Evolutionary conservation across 2,888 invertebrate species (phyloP), one percentile per base, ranked within the genome.

Genomic region (Zygaena filipendulae): DNA sequence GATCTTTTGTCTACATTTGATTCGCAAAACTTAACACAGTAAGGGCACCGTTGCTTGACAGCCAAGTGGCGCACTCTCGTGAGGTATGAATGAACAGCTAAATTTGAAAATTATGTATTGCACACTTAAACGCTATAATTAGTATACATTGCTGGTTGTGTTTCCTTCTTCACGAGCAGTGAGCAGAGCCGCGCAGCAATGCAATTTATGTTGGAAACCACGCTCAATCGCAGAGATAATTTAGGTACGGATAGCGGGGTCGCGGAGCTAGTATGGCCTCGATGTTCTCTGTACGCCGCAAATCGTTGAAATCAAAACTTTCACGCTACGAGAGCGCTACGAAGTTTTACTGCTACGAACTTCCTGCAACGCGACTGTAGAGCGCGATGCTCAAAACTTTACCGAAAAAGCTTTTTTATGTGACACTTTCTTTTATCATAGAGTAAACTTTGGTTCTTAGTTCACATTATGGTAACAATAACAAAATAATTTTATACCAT

Each of bases 251-350:
- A 51, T 54, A 43, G 53, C 61, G 58, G 69, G 74, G 70, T 62
- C 61, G 61, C 61, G 49, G 49, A 60, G 64, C 67, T 64, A 71
- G 64, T 55, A 56, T 68, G 70, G 69, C 64, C 68, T 70, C 66
- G 59, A 67, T 67, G 71, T 64, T 70, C 67, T 70, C 67, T 63
- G 61, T 66, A 62, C 59, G 57, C 74, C 70, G 63, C 72, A 77
- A 77, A 77, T 79, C 75, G 77, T 79, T 74, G 79, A 75, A 79
- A 77, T 79, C 77, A 79, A 77, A 77, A 79, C 77, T 79, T 79
- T 79, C 79, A 74, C 79, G 75, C 77, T 75, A 74, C 77, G 72
- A 63, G 67, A 69, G 66, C 72, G 75, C 75, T 79, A 79, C 79
- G 72, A 77, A 77, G 77, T 79, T 79, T 77, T 72, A 74, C 71